Conservation (phyloP, 2,888 invertebrate genomes). For the Eilema depressum region DNA sequence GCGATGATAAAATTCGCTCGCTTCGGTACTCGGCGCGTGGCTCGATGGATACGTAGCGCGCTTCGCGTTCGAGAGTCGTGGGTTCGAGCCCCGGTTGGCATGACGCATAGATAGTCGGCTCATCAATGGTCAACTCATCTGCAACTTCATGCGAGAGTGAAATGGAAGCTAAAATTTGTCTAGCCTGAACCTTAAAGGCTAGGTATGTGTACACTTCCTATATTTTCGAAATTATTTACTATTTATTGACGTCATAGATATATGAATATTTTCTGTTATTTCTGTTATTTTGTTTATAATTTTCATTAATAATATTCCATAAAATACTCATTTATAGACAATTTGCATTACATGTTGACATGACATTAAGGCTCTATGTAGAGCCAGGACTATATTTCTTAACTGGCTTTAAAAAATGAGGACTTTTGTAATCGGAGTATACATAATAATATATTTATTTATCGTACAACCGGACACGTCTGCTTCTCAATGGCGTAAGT, state of each 20-base stretch:
- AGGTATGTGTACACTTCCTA: slow-evolving; percentile 79
- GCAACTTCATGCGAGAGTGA: slow-evolving; percentile 77
- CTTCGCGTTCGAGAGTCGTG: slow-evolving; percentile 20
- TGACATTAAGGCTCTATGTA: background rate
- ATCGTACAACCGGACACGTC: no score
- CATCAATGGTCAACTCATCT: slow-evolving; percentile 60
- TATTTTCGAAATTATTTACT: slow-evolving; percentile 46
- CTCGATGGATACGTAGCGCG: slow-evolving; percentile 28
- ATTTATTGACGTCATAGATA: background rate
- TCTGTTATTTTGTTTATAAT: background rate
- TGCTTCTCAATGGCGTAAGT: no score
- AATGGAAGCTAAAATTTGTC: slow-evolving; percentile 69
- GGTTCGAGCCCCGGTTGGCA: slow-evolving; percentile 63
- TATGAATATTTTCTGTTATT: background rate
- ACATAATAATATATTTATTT: no score
- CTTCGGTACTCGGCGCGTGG: slow-evolving; percentile 28
- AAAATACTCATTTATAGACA: background rate
- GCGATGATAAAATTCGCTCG: slow-evolving; percentile 33
- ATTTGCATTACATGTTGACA: background rate
- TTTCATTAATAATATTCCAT: background rate
- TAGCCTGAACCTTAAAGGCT: slow-evolving; percentile 41
- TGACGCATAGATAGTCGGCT: slow-evolving; percentile 71
- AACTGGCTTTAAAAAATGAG: no score
- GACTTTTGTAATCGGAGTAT: no score
- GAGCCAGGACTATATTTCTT: background rate